Percentiles rank a stretch among this genome's conserved stretches.
These are phyloP conservation scores for Coenonympha glycerion DNA, from an alignment of 2,888 invertebrate species.

Conservation along the genomic window DNA sequence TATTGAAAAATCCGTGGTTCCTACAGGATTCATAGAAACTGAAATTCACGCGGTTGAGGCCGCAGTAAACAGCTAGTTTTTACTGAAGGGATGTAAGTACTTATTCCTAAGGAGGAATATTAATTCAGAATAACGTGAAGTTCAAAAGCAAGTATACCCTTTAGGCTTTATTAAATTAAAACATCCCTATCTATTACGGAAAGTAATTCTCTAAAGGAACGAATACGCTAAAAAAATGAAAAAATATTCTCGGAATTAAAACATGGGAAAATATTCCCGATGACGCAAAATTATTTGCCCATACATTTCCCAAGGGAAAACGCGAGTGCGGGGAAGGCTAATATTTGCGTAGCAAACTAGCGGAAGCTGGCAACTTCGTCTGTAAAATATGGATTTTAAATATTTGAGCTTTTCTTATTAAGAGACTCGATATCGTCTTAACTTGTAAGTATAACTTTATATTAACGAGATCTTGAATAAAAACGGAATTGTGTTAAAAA, in stretches of 20 bases:
- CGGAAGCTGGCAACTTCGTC: not conserved
- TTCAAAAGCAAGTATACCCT: too few species aligned
- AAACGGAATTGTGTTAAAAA: too few species aligned
- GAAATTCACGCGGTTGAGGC: not conserved
- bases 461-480: too few species aligned
- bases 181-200: not conserved
- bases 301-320: constrained; percentile 10
- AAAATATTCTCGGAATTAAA: constrained; percentile 10
- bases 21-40: too few species aligned
- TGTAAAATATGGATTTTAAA: constrained; percentile 8
- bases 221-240: not conserved
- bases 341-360: constrained; percentile 6
- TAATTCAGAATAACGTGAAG: too few species aligned
- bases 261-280: constrained; percentile 10
- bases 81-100: too few species aligned
- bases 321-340: constrained; percentile 1
- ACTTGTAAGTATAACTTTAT: not conserved
- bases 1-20: too few species aligned
- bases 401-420: not conserved
- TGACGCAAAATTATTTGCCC: constrained; percentile 13
- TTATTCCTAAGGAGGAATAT: too few species aligned
- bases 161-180: not conserved
- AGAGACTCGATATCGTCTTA: not conserved
- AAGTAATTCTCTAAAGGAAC: not conserved
- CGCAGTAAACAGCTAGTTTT: not conserved